phyloP scores from a whole-genome alignment of 2,888 invertebrate genomes.

The Electrophaes corylata region DNA sequence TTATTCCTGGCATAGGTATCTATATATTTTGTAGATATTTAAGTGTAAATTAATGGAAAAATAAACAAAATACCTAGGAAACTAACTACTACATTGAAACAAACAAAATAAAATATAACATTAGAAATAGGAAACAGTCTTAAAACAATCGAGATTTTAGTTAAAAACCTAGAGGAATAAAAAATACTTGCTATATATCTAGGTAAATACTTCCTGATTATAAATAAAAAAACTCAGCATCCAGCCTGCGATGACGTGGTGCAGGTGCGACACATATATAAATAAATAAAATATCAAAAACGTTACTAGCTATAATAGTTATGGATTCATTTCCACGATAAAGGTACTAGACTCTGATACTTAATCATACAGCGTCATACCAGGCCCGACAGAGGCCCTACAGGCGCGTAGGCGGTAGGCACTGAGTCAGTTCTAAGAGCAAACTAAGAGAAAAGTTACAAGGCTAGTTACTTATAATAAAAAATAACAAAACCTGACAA shows the following conservation, averaged over 20 bases:
- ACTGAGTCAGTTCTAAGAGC: conserved; percentile 6
- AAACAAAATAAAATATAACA: neutral
- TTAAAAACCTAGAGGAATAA: too few relatives aligned
- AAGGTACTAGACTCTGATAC: conserved; percentile 22
- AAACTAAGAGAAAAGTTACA: conserved; percentile 2
- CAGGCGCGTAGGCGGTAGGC: neutral
- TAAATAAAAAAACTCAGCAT: neutral
- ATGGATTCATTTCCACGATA: neutral
- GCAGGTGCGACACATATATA: neutral
- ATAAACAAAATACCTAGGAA: neutral
- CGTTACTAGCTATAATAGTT: neutral
- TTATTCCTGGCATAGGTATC: conserved; percentile 2
- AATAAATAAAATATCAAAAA: neutral
- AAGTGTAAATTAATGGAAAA: too few relatives aligned
- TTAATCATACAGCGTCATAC: conserved; percentile 1
- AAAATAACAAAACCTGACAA: neutral
- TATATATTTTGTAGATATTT: too few relatives aligned
- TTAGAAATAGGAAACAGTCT: conserved; percentile 10
- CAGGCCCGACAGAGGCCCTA: neutral
- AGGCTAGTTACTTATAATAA: neutral
- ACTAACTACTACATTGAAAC: too few relatives aligned
- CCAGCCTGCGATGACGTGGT: neutral
- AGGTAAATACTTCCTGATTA: neutral
- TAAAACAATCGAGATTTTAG: neutral
- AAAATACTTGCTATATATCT: too few relatives aligned